phyloP scores from a whole-genome alignment of 2,888 invertebrate genomes.

The Pasiphila rectangulata region DNA sequence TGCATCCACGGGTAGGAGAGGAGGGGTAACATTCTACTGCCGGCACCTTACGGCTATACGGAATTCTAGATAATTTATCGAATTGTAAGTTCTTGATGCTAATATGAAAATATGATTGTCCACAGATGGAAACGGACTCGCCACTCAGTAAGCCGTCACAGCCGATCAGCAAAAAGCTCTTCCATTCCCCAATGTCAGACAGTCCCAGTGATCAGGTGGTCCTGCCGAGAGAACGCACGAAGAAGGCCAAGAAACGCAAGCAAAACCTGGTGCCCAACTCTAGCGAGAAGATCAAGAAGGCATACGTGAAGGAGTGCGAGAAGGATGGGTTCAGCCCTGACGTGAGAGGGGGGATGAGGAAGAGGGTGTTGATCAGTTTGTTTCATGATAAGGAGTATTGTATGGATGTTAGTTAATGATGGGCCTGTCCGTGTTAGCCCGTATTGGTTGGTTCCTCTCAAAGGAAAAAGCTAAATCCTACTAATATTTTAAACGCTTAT shows the following conservation, averaged over 20 bases:
- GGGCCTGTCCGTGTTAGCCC: too few species aligned
- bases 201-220: constrained; percentile 37
- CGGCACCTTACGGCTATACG: too few species aligned
- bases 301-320: constrained; percentile 58
- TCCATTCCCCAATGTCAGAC: constrained; percentile 57
- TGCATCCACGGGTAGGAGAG: too few species aligned
- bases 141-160: constrained; percentile 58
- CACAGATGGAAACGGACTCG: constrained; percentile 65
- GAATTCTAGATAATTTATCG: too few species aligned
- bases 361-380: constrained; percentile 57
- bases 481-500: too few species aligned
- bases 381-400: constrained; percentile 65
- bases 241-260: constrained; percentile 55
- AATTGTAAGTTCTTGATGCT: too few species aligned
- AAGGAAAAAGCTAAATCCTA: too few species aligned
- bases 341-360: constrained; percentile 52
- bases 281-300: constrained; percentile 54
- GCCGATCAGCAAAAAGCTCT: constrained; percentile 64
- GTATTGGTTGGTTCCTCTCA: too few species aligned
- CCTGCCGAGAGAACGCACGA: constrained; percentile 24
- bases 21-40: too few species aligned
- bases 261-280: constrained; percentile 52
- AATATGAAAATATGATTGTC: too few species aligned
- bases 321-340: constrained; percentile 53
- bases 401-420: constrained; percentile 49